Evolutionary conservation across 2,113 vertebrate genomes (phyloP), one percentile per base, ranked within the genome.

Genomic region (Lagopus muta): DNA sequence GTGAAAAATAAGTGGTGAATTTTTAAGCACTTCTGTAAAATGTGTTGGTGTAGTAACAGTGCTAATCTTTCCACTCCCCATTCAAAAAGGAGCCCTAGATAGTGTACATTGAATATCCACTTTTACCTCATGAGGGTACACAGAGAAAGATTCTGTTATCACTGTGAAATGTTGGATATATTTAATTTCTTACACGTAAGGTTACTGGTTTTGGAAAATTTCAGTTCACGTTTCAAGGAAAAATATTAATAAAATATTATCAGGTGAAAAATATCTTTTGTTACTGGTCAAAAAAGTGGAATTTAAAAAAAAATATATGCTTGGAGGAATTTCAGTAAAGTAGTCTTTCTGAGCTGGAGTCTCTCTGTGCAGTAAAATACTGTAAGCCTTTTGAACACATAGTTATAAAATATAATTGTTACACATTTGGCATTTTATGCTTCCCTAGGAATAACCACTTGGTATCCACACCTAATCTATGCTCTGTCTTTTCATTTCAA

Each of bases 391-490:
- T 96, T 97, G 95, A 97, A 94, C 82, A 74, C 81, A 83, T 40
- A 62, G 91, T 92, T 96, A 80, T 97, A 97, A 98, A 98, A 97
- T 91, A 95, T 89, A 97, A 97, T 97, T 95, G 94, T 97, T 96
- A 95, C 81, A 95, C 93, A 83, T 95, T 97, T 96, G 95, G 94
- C 94, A 92, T 97, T 97, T 98, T 97, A 97, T 97, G 82, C 81
- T 76, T 97, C 96, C 94, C 95, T 96, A 55, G 96, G 97, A 98
- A 97, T 97, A 96, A 83, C 92, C 90, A 67, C 91, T 97, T 97
- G 97, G 92, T 97, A 92, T 97, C 96, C 96, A 72, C 90, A 90
- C 88, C 94, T 97, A 91, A 91, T 97, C 90, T 94, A 13, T 80
- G 84, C 71, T 88, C 89, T 95, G 93, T 91, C 96, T 97, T 97